Evolutionary conservation across 2,888 invertebrate genomes (phyloP).

Genomic region (Dicyrtoma fusca): DNA sequence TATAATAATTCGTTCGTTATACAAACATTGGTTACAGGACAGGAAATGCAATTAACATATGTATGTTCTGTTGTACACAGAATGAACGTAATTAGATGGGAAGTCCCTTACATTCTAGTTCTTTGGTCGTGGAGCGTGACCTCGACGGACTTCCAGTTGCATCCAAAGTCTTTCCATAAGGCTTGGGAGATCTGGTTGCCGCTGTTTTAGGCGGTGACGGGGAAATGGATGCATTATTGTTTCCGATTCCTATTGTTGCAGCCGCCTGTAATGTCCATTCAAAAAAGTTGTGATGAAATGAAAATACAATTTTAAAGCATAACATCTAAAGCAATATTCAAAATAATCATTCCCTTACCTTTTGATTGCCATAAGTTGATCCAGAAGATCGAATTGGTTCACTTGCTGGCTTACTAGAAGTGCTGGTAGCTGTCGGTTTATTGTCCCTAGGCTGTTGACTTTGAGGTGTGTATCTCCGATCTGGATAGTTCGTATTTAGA

Average conservation of each 20-base stretch:
- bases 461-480: conserved; percentile 80
- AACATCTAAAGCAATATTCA: neutral
- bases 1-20: no score
- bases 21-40: no score
- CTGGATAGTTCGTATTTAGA: conserved; percentile 59
- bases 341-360: conserved; percentile 45
- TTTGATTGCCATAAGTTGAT: conserved; percentile 54
- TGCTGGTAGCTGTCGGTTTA: conserved; percentile 66
- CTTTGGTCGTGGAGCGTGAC: conserved; percentile 87
- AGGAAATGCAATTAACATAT: no score
- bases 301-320: neutral
- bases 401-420: conserved; percentile 61
- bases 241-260: conserved; percentile 57
- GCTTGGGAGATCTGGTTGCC: conserved; percentile 58
- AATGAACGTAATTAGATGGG: conserved; percentile 7
- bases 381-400: conserved; percentile 44
- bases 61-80: no score
- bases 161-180: conserved; percentile 72
- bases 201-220: conserved; percentile 61
- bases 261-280: conserved; percentile 56
- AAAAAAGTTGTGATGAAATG: conserved; percentile 3
- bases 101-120: conserved; percentile 72
- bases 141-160: conserved; percentile 79
- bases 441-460: conserved; percentile 77
- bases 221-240: conserved; percentile 37